Evolutionary conservation across 1,140 invertebrate species (phyloP), one percentile per base, ranked within the genome.

Genomic region (Drosophila azteca): DNA sequence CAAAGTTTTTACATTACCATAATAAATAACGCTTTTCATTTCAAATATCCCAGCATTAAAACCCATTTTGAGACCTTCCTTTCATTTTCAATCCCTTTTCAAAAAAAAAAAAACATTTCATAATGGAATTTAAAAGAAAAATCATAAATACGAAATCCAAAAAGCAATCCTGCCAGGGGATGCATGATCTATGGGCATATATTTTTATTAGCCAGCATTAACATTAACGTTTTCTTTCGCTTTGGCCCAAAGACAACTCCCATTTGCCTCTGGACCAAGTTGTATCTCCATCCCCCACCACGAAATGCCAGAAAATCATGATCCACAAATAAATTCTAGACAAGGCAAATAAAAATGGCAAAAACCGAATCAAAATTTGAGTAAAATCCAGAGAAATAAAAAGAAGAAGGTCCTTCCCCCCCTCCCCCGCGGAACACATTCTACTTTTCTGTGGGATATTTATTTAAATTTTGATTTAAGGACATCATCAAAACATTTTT

Each of bases 391-490:
- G 29, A 57, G 55, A 61, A 74, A 84, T 80, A 77, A 77, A 83
- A 77, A 9, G 8, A 8, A 31, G 2, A 29, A 29, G 29, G 6
- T 20, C 3, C 2, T 9, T 31, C 58, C 20, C 55, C 39, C 35
- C n/a, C n/a, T n/a, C n/a, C n/a, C n/a, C n/a, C n/a, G n/a, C n/a
- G 48, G 15, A 50, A 39, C 41, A 48, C 51, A 26, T 44, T 43
- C 31, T 22, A n/a, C 17, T 39, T 11, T 53, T 44, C 13, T 61
- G 26, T 59, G 64, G 65, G 61, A 79, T 88, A 87, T 83, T 89
- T 87, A 83, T 87, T 87, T 87, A 87, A 87, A 83, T 87, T 87
- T 87, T 87, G 83, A 87, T 87, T 87, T 88, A 87, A 88, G 83
- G 83, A 87, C 84, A 87, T 88, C 83, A 88, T 87, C 83, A 87